Base-by-base conservation (phyloP, 2,797 vertebrate genomes). In the Coranthus polyacanthus region DNA sequence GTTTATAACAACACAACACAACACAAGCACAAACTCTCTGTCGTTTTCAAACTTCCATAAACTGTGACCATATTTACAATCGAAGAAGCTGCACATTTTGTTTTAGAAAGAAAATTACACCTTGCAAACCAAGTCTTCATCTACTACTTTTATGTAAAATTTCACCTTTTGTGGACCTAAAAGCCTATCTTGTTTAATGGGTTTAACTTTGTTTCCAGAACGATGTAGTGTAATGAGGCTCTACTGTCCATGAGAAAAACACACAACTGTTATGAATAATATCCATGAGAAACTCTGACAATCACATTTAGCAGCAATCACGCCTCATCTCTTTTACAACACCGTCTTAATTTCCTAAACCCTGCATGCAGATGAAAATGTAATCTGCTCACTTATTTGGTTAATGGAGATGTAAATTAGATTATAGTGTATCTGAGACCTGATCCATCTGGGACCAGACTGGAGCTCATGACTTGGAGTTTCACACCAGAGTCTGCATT, bases 361-460 rank as follows among this genome's bases (percentile, higher is more conserved):
- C 61, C 79, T 70, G 21, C 74, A 89, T 57, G 73, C 90, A 83
- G 88, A 89, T 75, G 80, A 89, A 88, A 87, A 91, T 89, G 66
- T 85, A 88, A 92, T 92, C 89, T 87, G 84, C 67, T 83, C 73
- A 81, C 78, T 90, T 88, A 89, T 88, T 88, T 74, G 83, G 67
- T 62, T 89, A 89, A 88, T 89, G 83, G 82, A 82, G 84, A 72
- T 72, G 79, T 61, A 83, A 87, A 92, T 89, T 82, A 72, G 87
- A 91, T 92, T 87, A 91, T 4, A 17, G 41, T 7, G 51, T 70
- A 79, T 84, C 72, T 86, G 67, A 61, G 75, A 67, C 72, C 58
- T 5, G 66, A 66, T 53, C 78, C 83, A 81, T 83, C 72, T 85
- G 85, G 72, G 79, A 81, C 64, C 0, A 55, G 63, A 53, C 32